A percentile compares a stretch with the other conserved stretches of the same genome.
phyloP scores from a whole-genome alignment of 2,888 invertebrate genomes.

The Athalia rosae region DNA sequence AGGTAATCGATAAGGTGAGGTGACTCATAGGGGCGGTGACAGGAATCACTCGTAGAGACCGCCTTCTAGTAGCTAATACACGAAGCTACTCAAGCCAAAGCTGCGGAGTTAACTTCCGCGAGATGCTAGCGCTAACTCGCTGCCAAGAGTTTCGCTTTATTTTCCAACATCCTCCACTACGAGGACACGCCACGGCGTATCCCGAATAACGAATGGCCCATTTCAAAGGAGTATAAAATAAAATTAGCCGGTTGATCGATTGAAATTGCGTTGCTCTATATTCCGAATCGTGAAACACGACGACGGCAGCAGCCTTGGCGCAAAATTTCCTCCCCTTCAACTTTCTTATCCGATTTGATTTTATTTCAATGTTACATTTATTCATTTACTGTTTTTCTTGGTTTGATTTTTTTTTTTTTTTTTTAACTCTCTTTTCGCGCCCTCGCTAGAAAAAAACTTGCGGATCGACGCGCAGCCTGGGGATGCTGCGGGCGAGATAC shows the following conservation, averaged over 20 bases:
- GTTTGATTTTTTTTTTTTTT: background rate
- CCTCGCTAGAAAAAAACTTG: background rate
- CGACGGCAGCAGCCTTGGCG: too few relatives aligned
- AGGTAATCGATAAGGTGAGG: constrained; percentile 39
- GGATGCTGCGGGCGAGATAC: constrained; percentile 16
- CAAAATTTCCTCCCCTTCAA: too few relatives aligned
- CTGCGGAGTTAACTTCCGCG: background rate
- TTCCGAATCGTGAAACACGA: too few relatives aligned
- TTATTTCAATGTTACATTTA: too few relatives aligned
- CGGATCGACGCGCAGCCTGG: background rate
- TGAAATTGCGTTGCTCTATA: background rate
- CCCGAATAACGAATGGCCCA: background rate
- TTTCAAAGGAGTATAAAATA: background rate
- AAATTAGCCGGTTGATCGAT: constrained; percentile 6
- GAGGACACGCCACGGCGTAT: background rate
- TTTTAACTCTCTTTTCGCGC: background rate
- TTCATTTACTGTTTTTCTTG: background rate
- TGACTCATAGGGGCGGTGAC: constrained; percentile 43
- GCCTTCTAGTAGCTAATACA: constrained; percentile 33
- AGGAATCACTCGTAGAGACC: constrained; percentile 19
- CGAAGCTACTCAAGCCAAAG: constrained; percentile 24
- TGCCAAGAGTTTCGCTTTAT: background rate
- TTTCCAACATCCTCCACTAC: background rate
- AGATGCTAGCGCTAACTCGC: background rate
- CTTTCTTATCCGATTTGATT: too few relatives aligned